These are phyloP conservation scores for Lomographa bimaculata DNA, from an alignment of 2,888 invertebrate genomes.

Conservation along the genomic window DNA sequence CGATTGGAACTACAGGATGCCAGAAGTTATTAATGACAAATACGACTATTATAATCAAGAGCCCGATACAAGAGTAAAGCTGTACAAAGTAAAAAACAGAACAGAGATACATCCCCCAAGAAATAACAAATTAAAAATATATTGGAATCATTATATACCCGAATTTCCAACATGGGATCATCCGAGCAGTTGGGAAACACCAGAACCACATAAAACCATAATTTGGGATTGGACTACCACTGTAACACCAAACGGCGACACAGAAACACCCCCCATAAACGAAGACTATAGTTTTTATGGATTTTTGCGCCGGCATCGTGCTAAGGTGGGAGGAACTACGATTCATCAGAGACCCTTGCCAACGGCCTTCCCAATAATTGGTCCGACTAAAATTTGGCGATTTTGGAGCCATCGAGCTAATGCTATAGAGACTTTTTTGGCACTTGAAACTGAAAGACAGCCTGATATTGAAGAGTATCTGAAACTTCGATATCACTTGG, in stretches of 20 bases:
- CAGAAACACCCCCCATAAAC: no score
- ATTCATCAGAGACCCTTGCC: not conserved
- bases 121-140: no score
- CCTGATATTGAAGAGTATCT: no score
- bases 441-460: slow-evolving; percentile 5
- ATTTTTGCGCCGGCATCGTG: not conserved
- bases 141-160: no score
- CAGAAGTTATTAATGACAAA: no score
- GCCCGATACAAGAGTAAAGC: no score
- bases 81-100: no score
- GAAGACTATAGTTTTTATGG: slow-evolving; percentile 1
- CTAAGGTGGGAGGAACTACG: slow-evolving; percentile 1
- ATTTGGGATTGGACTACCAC: slow-evolving; percentile 4
- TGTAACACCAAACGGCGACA: no score
- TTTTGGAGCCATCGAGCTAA: slow-evolving; percentile 1
- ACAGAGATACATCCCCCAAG: no score
- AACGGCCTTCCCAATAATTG: not conserved
- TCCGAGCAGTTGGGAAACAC: slow-evolving; percentile 1
- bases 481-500: no score
- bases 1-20: no score
- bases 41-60: no score
- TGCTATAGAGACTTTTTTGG: slow-evolving; percentile 1
- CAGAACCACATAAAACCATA: slow-evolving; percentile 1
- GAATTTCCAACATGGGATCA: not conserved
- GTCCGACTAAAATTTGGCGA: slow-evolving; percentile 3